Evolutionary conservation across 2,113 vertebrate species (phyloP).

Genomic region (Phrynosoma platyrhinos): DNA sequence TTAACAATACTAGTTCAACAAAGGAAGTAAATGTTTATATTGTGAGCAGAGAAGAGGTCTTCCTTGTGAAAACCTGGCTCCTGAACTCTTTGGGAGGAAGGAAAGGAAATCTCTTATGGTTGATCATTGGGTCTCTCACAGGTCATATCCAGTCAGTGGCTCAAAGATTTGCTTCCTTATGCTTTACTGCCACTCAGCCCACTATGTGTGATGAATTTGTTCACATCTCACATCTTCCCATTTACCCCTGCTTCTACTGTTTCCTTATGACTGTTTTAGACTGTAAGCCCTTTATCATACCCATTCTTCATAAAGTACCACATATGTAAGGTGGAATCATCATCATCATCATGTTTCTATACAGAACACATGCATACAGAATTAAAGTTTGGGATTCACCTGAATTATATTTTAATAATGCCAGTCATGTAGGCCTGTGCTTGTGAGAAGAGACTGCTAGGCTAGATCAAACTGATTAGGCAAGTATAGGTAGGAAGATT

Average conservation of each 20-base stretch:
- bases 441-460: too few species aligned
- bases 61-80: neutral
- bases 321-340: too few species aligned
- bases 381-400: too few species aligned
- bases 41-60: neutral
- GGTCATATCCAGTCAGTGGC: neutral
- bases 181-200: too few species aligned
- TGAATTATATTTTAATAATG: too few species aligned
- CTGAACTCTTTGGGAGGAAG: neutral
- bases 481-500: too few species aligned
- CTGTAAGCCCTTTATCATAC: neutral
- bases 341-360: too few species aligned
- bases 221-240: neutral
- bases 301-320: too few species aligned
- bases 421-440: too few species aligned
- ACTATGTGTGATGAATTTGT: too few species aligned
- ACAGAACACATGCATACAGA: too few species aligned
- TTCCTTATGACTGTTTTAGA: neutral
- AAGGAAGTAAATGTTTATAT: neutral
- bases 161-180: neutral
- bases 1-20: neutral
- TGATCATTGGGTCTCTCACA: neutral
- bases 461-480: too few species aligned
- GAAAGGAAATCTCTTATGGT: neutral
- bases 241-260: neutral